These are phyloP conservation scores for Sebastes hubbsi DNA, from an alignment of 2,797 vertebrate species.

Conservation along the genomic window DNA sequence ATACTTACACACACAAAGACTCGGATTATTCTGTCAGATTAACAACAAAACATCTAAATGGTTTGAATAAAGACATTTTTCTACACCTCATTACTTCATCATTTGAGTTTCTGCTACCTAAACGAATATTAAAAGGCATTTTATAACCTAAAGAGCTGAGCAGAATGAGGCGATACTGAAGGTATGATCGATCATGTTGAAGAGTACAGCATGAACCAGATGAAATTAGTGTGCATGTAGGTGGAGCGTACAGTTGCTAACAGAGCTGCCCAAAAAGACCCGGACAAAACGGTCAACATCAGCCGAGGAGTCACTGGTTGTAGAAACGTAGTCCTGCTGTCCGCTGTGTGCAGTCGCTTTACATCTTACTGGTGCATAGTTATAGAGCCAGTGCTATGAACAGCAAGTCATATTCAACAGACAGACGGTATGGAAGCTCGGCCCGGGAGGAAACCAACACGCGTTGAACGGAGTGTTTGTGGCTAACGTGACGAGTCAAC, in stretches of 20 bases:
- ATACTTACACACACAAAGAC: neutral
- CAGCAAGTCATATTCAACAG: neutral
- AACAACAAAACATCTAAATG: neutral
- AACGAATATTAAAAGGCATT: neutral
- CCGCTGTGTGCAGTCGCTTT: neutral
- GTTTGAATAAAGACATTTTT: too few species aligned
- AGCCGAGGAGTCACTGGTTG: neutral
- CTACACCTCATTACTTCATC: neutral
- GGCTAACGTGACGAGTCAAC: slow-evolving; percentile 31
- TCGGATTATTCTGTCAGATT: neutral
- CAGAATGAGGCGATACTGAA: neutral
- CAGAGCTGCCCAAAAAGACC: neutral
- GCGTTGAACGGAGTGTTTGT: neutral
- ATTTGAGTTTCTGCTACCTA: neutral
- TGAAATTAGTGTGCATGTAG: neutral
- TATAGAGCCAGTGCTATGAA: neutral
- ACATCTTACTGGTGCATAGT: slow-evolving; percentile 17
- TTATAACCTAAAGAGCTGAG: neutral
- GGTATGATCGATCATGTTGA: neutral
- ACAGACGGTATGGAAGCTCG: neutral
- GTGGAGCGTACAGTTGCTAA: neutral
- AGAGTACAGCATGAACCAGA: neutral
- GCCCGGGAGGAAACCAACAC: neutral
- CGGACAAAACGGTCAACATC: neutral
- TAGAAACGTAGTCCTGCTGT: neutral